These are phyloP conservation scores for Drosophila borborema DNA, from an alignment of 2,888 invertebrate genomes.

Conservation along the genomic window DNA sequence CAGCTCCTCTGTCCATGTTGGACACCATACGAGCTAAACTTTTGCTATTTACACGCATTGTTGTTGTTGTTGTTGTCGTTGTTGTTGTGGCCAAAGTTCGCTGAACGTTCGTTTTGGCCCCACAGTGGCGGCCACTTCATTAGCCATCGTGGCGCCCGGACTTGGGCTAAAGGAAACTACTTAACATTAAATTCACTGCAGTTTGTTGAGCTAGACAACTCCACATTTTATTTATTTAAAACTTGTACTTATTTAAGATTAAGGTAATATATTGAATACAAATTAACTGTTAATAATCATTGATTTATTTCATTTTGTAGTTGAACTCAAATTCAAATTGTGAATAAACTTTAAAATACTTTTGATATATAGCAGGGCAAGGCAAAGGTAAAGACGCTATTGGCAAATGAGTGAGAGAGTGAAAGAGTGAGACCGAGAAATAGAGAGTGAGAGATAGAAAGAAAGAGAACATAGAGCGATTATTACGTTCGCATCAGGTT, in stretches of 20 bases:
- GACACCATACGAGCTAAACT: conserved; percentile 63
- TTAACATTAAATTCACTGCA: conserved; percentile 2
- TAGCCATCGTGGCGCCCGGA: conserved; percentile 47
- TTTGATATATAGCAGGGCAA: no score
- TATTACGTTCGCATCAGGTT: no score
- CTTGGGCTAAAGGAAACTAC: conserved; percentile 8
- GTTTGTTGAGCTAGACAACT: conserved; percentile 3
- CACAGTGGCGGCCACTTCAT: conserved; percentile 59
- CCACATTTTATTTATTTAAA: neutral
- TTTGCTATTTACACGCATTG: conserved; percentile 77
- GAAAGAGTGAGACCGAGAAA: no score
- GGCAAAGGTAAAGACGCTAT: no score
- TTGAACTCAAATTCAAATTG: neutral
- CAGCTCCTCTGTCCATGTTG: conserved; percentile 27
- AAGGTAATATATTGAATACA: neutral
- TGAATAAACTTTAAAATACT: neutral
- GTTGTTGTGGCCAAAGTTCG: conserved; percentile 41
- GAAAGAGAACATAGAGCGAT: no score
- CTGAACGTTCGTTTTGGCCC: conserved; percentile 32
- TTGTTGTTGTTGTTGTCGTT: conserved; percentile 42
- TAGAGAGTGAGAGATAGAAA: no score
- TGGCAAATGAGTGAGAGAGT: no score
- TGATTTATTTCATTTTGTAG: neutral
- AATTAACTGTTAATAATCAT: neutral
- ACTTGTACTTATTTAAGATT: neutral